phyloP scores from a whole-genome alignment of 2,888 invertebrate species.

The Sesamia inferens region DNA sequence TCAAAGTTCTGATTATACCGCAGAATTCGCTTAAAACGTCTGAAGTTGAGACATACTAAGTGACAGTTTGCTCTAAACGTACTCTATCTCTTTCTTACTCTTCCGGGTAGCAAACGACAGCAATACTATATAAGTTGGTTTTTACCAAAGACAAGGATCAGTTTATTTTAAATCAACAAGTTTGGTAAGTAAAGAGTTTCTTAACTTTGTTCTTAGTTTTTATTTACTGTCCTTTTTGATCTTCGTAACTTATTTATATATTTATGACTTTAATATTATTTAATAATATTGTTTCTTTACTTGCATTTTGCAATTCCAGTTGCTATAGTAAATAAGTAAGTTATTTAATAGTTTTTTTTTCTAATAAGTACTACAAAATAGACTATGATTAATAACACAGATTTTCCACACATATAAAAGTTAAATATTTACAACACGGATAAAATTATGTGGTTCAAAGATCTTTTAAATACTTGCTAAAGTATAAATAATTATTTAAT shows the following conservation, averaged over 20 bases:
- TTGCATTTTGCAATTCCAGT: conserved; percentile 27
- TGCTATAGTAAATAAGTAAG: conserved; percentile 11
- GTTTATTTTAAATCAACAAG: not conserved
- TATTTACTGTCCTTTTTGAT: not conserved
- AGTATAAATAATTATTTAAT: not conserved
- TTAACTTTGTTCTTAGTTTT: not conserved
- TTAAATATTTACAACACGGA: conserved; percentile 53
- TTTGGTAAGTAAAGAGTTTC: not conserved
- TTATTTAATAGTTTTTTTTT: conserved; percentile 14
- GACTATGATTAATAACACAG: conserved; percentile 65
- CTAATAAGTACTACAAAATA: conserved; percentile 49
- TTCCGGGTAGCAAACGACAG: not conserved
- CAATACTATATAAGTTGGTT: not conserved
- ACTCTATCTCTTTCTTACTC: not conserved
- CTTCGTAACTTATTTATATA: not conserved
- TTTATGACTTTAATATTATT: conserved; percentile 4
- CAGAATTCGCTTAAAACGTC: no score
- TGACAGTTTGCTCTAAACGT: not conserved
- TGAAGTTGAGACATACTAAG: no score
- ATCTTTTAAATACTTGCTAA: conserved; percentile 18
- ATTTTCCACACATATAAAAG: conserved; percentile 61
- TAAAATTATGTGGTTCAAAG: conserved; percentile 8
- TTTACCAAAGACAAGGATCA: not conserved
- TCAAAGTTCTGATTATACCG: not conserved
- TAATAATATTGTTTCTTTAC: conserved; percentile 25